Base-by-base conservation (phyloP, 2,888 invertebrate genomes). In the Pseudoips prasinana region DNA sequence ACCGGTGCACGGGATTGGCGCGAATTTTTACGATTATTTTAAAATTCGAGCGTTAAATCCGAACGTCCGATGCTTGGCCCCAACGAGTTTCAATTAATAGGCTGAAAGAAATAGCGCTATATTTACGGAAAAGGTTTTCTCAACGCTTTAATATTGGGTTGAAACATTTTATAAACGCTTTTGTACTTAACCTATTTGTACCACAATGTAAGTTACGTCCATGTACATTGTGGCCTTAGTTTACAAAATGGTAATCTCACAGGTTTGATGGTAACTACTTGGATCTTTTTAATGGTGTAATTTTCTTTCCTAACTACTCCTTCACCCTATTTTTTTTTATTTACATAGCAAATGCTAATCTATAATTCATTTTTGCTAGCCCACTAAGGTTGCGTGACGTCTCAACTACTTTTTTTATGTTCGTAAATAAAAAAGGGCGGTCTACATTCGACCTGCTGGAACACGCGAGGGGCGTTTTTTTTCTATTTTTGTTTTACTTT, bases 391-490 rank as follows among this genome's bases (percentile, higher is more conserved):
- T 39, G 62, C 68, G 67, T 68, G 69, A 54, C 60, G 52, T 44
- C 44, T 43, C 46, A 48, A 56, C 54, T 35, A 39, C 45, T 47
- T 40, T 55, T 54, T 54, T 46, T 46, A 57, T 48, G 39, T 45
- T 29, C 39, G 33, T 44, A 40, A 38, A 58, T 51, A 55, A 56
- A 58, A 58, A 40, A 47, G 44, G 34, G 39, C 51, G 51, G 51
- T 46, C 58, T 58, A 62, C 50, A 60, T 59, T 58, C 59, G 58
- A 49, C 50, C 54, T 50, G 55, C 60, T 61, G 57, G 43, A 44
- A 47, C 74, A 74, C 73, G 74, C 74, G 49, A 71, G 48, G 58
- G 56, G 60, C 47, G 34, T 37, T 29, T 42, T 46, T 42, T 42
- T 54, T 44, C 7, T 36, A 43, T 49, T 41, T 60, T n/a, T n/a